Evolutionary conservation across 2,113 vertebrate genomes (phyloP).

Genomic region (Hippocampus abdominalis): DNA sequence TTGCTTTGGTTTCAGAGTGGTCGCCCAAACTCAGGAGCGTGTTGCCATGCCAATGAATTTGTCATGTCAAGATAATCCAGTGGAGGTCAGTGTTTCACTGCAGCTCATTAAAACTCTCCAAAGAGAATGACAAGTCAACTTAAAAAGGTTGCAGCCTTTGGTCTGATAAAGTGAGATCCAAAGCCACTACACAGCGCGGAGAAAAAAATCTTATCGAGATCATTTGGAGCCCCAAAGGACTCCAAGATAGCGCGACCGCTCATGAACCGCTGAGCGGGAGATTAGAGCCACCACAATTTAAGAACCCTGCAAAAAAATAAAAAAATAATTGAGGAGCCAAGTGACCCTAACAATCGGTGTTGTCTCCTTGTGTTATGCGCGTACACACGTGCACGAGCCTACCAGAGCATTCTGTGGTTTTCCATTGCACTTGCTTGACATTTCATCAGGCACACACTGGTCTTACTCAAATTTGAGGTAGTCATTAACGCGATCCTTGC

Average conservation of each 20-base stretch:
- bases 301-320: conserved; percentile 13
- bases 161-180: conserved; percentile 43
- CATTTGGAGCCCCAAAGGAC: conserved; percentile 47
- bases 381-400: neutral
- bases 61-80: conserved; percentile 32
- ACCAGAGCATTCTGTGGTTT: neutral
- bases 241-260: conserved; percentile 25
- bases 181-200: conserved; percentile 24
- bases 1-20: conserved; percentile 11
- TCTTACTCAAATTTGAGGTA: neutral
- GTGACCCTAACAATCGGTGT: conserved; percentile 2
- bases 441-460: neutral
- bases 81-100: conserved; percentile 60
- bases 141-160: conserved; percentile 26
- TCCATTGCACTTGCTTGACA: neutral
- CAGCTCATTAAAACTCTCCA: neutral
- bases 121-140: conserved; percentile 2
- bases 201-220: conserved; percentile 46
- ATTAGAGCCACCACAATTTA: conserved; percentile 29
- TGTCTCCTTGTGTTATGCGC: neutral
- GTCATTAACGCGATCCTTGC: neutral
- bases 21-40: neutral
- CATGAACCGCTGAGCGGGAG: conserved; percentile 43
- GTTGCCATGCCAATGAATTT: conserved; percentile 26
- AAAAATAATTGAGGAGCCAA: conserved; percentile 7